Evolutionary conservation across 1,140 invertebrate species (phyloP), one percentile per base, ranked within the genome.

Genomic region (Eupeodes corollae): DNA sequence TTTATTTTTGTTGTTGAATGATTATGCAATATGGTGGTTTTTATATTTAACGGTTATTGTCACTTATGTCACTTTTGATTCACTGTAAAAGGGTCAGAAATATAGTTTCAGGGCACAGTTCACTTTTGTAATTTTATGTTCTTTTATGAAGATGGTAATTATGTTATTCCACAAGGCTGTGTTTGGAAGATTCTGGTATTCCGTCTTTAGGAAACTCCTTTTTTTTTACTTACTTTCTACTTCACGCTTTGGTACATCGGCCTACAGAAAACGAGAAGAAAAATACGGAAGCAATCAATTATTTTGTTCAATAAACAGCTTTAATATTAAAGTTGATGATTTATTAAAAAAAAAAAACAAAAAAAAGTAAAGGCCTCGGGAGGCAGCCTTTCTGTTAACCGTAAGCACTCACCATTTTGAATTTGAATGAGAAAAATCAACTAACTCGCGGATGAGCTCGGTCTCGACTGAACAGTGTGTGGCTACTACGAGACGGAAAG

Each of bases 381-480:
- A 16, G 15, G 19, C 12, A 41, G 19, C 31, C 15, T 26, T 47
- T 30, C 10, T 15, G 12, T 31, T 30, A 10, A 11, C 37, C 18
- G 35, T 18, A 26, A 26, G 21, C 42, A 66, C 63, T 67, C 63
- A 67, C 63, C 63, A 67, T 67, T 64, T 67, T 67, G 63, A 64
- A 58, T 66, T 66, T 42, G 55, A 62, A 64, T 59, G 56, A 55
- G 56, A 67, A 45, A 51, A 64, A 57, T 56, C 61, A 67, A 67
- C 63, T 67, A 62, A 67, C 61, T 59, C 63, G 63, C 64, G 63
- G 58, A 67, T 67, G 60, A 67, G 61, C 61, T 67, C 63, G 61
- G 63, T 67, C 63, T 67, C 63, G 63, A 67, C 64, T 67, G 63
- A 67, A 64, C 61, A 58, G 51, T 65, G 58, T 59, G 57, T 63